Base-by-base conservation (phyloP, 2,113 vertebrate species). In the Pantherophis guttatus region DNA sequence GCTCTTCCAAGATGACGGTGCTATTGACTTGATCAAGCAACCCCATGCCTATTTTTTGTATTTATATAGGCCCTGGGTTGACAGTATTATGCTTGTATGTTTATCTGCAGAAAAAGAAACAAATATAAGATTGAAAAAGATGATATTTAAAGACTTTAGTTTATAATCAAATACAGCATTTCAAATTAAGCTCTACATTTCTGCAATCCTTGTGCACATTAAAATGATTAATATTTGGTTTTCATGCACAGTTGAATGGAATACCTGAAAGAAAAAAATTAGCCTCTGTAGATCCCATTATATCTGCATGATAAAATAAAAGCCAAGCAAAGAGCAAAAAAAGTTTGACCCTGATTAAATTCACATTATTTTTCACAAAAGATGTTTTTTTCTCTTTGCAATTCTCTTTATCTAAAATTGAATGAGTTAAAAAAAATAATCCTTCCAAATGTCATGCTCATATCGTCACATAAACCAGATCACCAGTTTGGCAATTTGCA, bases 21-120 rank as follows among this genome's bases (percentile, higher is more conserved):
- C 92, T 94, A 97, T 99, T 99, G 96, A 95, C 95, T 93, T 93
- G 94, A 87, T 98, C 98, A 94, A 97, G 95, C 2, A 96, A 97
- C 87, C 98, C 98, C 98, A 98, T 98, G 88, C 50, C 93, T 94
- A 89, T 54, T 87, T 53, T 19, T 91, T 33, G 8, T 53, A 11
- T 92, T 92, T 50, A 23, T 53, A 54, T 87, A 92, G 48, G 24
- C 17, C 91, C 95, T 91, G 91, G 87, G 75, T 62, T 70, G 94
- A 89, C 15, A 93, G 23, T 24, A 55, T 92, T n/a, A 93, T 12
- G 2, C 92, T 70, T 87, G 39, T 59, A 50, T 12, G 24, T 33
- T 87, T 65, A 5, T 17, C 93, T 93, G 96, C 97, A 93, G 52
- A 96, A 95, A 86, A 91, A 11, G 58, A 95, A 93, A 90, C 29